Evolutionary conservation across 2,113 vertebrate species (phyloP).

Genomic region (Epinephelus cyanopodus): DNA sequence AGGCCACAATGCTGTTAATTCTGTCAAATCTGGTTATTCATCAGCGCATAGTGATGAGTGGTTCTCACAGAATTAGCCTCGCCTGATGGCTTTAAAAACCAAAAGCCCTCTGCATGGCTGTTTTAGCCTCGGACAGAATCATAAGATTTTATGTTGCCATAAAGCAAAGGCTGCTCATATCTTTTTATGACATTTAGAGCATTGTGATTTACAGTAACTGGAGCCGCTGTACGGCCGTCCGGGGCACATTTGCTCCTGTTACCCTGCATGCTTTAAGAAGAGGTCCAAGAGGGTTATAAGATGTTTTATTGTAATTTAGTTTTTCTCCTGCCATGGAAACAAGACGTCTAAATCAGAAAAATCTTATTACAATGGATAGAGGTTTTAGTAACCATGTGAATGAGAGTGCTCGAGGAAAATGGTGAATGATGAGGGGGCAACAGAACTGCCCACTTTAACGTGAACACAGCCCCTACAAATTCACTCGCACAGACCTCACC

Average conservation of each 20-base stretch:
- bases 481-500: no score
- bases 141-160: conserved; percentile 58
- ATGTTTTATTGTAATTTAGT: conserved; percentile 45
- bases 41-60: neutral
- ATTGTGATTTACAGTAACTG: conserved; percentile 62
- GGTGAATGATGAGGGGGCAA: neutral
- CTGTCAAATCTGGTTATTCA: conserved; percentile 37
- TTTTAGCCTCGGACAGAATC: conserved; percentile 47
- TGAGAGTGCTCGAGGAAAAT: neutral
- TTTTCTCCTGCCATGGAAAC: conserved; percentile 14
- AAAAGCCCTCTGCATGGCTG: conserved; percentile 41
- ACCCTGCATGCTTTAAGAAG: conserved; percentile 9
- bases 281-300: conserved; percentile 16
- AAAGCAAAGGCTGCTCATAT: conserved; percentile 64
- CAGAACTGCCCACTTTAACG: neutral
- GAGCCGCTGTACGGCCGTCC: conserved; percentile 30
- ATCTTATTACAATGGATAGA: neutral
- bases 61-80: conserved; percentile 32
- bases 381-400: neutral
- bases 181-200: conserved; percentile 60
- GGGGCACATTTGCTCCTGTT: neutral
- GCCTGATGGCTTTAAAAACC: conserved; percentile 42
- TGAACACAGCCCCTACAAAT: neutral
- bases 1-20: neutral
- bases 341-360: conserved; percentile 6